phyloP scores from a whole-genome alignment of 2,797 vertebrate genomes.

The Sebastes itinus region DNA sequence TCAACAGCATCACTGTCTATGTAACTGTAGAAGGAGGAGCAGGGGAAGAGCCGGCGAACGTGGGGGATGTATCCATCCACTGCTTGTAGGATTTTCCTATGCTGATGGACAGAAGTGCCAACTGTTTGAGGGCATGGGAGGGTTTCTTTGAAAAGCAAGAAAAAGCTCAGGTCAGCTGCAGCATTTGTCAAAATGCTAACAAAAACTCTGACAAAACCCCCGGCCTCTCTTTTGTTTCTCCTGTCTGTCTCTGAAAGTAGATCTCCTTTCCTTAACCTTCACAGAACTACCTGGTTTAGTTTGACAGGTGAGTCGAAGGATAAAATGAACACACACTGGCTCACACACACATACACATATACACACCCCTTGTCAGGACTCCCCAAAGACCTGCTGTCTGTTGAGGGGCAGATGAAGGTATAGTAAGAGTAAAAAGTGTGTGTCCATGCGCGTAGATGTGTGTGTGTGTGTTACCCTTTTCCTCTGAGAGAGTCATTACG shows the following conservation, averaged over 20 bases:
- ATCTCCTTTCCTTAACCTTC: conserved; percentile 65
- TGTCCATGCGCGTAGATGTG: not conserved
- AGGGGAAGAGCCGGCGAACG: not conserved
- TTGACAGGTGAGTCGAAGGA: conserved; percentile 62
- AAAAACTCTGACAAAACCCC: conserved; percentile 46
- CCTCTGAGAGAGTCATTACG: conserved; percentile 66
- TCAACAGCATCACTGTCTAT: not conserved
- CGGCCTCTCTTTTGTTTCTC: conserved; percentile 25
- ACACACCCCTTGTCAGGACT: conserved; percentile 44
- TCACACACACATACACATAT: not conserved
- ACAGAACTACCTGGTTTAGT: conserved; percentile 49
- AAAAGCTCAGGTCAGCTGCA: conserved; percentile 26
- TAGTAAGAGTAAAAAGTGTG: conserved; percentile 36
- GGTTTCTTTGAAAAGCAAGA: conserved; percentile 21
- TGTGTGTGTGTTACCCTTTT: conserved; percentile 38
- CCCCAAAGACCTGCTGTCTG: conserved; percentile 66
- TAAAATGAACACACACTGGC: conserved; percentile 35
- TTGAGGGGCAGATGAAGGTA: conserved; percentile 59
- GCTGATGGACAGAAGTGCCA: conserved; percentile 36
- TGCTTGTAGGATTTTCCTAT: not conserved
- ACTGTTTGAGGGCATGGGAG: conserved; percentile 24
- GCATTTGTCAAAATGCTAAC: conserved; percentile 51
- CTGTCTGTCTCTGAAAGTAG: conserved; percentile 44
- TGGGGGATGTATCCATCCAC: not conserved
- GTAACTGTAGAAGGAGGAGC: not conserved